Evolutionary conservation across 2,113 vertebrate species (phyloP).

Genomic region (Podarcis raffonei): DNA sequence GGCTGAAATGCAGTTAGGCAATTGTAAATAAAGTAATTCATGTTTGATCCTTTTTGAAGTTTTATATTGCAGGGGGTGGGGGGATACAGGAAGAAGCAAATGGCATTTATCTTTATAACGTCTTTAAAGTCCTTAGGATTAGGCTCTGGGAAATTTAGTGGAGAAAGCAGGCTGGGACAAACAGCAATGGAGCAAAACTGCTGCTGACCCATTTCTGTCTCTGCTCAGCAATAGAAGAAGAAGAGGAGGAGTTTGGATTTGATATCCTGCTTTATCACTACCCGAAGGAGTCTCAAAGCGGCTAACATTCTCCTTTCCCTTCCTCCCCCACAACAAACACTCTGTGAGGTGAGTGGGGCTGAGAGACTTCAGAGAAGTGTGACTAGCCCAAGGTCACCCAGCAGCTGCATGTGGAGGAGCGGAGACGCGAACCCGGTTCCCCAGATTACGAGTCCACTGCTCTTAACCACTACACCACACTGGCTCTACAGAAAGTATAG

Average conservation of each 20-base stretch:
- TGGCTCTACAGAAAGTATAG: neutral
- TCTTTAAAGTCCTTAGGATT: neutral
- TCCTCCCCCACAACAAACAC: too few species aligned
- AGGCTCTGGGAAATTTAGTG: neutral
- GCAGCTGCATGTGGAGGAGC: too few species aligned
- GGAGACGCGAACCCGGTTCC: too few species aligned
- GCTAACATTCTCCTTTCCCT: too few species aligned
- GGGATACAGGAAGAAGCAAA: neutral
- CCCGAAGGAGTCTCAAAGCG: too few species aligned
- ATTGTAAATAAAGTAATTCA: slow-evolving; percentile 1
- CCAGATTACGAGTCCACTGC: too few species aligned
- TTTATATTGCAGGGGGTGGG: neutral
- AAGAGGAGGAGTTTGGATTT: too few species aligned
- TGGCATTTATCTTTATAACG: slow-evolving; percentile 2
- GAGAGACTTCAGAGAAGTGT: too few species aligned
- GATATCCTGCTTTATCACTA: too few species aligned
- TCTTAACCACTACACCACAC: too few species aligned
- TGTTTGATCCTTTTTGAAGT: neutral
- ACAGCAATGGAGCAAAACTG: neutral
- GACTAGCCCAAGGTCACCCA: too few species aligned
- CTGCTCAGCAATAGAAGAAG: neutral
- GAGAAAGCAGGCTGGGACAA: neutral
- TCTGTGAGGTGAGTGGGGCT: too few species aligned
- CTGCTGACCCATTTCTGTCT: neutral
- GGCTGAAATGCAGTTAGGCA: neutral